phyloP scores from a whole-genome alignment of 2,797 vertebrate genomes.

The Craterocephalus amniculus region DNA sequence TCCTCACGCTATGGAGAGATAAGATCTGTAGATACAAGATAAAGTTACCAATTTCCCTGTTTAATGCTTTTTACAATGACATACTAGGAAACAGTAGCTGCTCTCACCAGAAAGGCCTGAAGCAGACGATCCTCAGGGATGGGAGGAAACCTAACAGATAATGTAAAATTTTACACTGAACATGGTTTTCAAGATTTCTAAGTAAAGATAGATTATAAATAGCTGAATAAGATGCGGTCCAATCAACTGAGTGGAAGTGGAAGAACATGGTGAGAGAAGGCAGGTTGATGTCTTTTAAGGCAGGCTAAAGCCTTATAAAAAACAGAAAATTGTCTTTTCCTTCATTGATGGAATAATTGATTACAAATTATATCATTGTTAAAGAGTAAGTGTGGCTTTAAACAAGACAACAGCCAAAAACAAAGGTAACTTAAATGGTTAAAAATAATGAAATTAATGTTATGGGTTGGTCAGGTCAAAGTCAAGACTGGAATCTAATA shows the following conservation, averaged over 20 bases:
- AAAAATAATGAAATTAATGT: neutral
- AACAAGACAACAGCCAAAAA: no score
- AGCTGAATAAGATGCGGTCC: neutral
- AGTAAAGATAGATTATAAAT: neutral
- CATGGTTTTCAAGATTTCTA: neutral
- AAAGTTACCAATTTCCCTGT: neutral
- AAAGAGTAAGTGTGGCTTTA: neutral
- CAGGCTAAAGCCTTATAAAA: no score
- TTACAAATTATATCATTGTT: neutral
- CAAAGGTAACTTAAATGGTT: neutral
- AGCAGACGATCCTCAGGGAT: slow-evolving; percentile 74
- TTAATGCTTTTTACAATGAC: neutral
- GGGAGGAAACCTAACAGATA: slow-evolving; percentile 75
- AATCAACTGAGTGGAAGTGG: neutral
- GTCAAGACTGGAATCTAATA: neutral
- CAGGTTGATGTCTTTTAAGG: neutral
- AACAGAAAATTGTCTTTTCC: no score
- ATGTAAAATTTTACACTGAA: no score
- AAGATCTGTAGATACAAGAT: neutral
- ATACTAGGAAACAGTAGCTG: neutral
- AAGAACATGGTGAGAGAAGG: neutral
- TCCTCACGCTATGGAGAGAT: neutral
- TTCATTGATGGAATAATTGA: neutral
- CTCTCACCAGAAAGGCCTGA: slow-evolving; percentile 80
- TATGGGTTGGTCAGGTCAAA: neutral